Evolutionary conservation across 2,797 vertebrate species (phyloP).

Genomic region (Brachyrhaphis roseni): DNA sequence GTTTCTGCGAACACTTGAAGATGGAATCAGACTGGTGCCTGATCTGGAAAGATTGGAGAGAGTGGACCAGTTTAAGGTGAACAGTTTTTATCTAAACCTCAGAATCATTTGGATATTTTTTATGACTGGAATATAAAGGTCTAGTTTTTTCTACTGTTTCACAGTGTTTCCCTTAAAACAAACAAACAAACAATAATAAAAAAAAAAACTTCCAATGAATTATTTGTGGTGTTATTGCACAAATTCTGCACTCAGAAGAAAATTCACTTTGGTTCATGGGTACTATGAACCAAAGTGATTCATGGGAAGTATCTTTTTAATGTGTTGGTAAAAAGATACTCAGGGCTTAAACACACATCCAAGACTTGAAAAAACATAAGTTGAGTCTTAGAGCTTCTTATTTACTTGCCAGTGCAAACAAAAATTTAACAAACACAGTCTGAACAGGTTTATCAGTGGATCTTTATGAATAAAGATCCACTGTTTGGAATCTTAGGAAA

Average conservation of each 20-base stretch:
- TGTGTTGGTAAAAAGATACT: neutral
- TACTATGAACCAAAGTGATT: too few relatives aligned
- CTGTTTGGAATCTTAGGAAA: neutral
- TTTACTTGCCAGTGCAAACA: too few relatives aligned
- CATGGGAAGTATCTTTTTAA: neutral
- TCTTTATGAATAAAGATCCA: neutral
- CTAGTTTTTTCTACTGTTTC: neutral
- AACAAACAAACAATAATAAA: too few relatives aligned
- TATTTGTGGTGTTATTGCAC: neutral
- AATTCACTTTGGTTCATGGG: neutral
- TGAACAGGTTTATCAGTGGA: neutral
- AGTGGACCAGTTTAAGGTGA: constrained; percentile 97
- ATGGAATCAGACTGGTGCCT: constrained; percentile 92
- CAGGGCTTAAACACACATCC: neutral
- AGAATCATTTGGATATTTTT: neutral
- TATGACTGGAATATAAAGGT: neutral
- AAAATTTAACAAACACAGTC: neutral
- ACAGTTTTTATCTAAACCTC: neutral
- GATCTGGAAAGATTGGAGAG: constrained; percentile 92
- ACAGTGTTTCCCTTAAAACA: neutral
- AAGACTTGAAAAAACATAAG: neutral
- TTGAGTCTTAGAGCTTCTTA: neutral
- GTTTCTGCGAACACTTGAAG: constrained; percentile 94
- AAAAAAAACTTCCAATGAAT: neutral
- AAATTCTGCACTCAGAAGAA: neutral